These are phyloP conservation scores for Colostygia pectinataria DNA, from an alignment of 2,888 invertebrate genomes.

Conservation along the genomic window DNA sequence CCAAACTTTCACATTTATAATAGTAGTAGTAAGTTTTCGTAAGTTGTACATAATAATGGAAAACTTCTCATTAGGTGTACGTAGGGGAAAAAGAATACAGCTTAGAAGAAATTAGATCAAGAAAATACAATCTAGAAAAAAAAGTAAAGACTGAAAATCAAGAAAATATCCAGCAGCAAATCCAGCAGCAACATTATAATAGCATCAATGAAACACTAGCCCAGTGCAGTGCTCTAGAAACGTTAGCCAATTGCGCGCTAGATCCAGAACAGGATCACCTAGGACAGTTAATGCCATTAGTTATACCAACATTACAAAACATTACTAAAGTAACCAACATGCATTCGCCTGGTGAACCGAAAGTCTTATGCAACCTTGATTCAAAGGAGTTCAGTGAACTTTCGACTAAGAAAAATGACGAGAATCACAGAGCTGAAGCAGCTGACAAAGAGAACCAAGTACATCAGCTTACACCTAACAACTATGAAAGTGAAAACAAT, in stretches of 20 bases:
- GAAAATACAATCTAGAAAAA: constrained; percentile 75
- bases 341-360: constrained; percentile 78
- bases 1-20: no score
- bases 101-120: constrained; percentile 89
- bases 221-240: constrained; percentile 76
- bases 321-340: constrained; percentile 75
- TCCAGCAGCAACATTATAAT: constrained; percentile 55
- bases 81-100: constrained; percentile 86
- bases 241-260: constrained; percentile 75
- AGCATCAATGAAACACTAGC: constrained; percentile 71
- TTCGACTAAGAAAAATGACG: constrained; percentile 60
- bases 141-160: constrained; percentile 57
- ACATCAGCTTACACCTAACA: constrained; percentile 41
- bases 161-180: constrained; percentile 48
- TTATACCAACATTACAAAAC: constrained; percentile 72
- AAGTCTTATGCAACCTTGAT: constrained; percentile 74
- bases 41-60: no score
- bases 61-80: constrained; percentile 68
- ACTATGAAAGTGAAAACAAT: constrained; percentile 56
- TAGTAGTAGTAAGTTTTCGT: not conserved
- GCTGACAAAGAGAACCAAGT: constrained; percentile 67
- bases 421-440: constrained; percentile 50
- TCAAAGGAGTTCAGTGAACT: constrained; percentile 76
- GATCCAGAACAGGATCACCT: constrained; percentile 75
- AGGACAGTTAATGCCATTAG: constrained; percentile 71